phyloP scores from a whole-genome alignment of 2,113 vertebrate species.

The Myodes glareolus region DNA sequence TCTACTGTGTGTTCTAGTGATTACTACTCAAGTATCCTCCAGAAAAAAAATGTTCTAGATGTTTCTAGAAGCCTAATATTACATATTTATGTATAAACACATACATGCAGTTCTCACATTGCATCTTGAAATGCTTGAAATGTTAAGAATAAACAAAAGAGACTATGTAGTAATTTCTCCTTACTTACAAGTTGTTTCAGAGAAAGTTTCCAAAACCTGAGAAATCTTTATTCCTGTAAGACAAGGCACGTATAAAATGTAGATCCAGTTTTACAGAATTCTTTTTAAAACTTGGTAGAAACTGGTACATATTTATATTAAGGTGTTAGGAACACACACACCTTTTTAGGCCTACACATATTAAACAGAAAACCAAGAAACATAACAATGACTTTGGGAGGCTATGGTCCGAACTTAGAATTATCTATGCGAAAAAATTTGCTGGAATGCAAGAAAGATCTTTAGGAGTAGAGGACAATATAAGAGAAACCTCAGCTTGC shows the following conservation, averaged over 20 bases:
- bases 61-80: slow-evolving; percentile 36
- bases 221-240: slow-evolving; percentile 35
- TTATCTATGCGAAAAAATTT: background rate
- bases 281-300: slow-evolving; percentile 45
- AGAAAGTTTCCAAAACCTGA: slow-evolving; percentile 45
- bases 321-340: slow-evolving; percentile 5
- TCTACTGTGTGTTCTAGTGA: background rate
- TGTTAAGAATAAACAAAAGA: background rate
- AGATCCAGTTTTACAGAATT: slow-evolving; percentile 3
- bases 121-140: slow-evolving; percentile 47
- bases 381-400: background rate
- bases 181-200: slow-evolving; percentile 27
- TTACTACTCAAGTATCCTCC: background rate
- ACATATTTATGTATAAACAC: background rate
- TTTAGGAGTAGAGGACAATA: background rate
- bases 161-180: slow-evolving; percentile 12
- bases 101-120: background rate
- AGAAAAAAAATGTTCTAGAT: background rate
- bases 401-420: slow-evolving; percentile 14
- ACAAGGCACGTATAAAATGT: background rate
- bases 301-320: slow-evolving; percentile 10
- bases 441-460: slow-evolving; percentile 8
- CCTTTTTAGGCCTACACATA: slow-evolving; percentile 11
- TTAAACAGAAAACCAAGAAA: slow-evolving; percentile 29
- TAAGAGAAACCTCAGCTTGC: slow-evolving; percentile 40